Base-by-base conservation (phyloP, 2,797 vertebrate species). In the Malurus splendens region DNA sequence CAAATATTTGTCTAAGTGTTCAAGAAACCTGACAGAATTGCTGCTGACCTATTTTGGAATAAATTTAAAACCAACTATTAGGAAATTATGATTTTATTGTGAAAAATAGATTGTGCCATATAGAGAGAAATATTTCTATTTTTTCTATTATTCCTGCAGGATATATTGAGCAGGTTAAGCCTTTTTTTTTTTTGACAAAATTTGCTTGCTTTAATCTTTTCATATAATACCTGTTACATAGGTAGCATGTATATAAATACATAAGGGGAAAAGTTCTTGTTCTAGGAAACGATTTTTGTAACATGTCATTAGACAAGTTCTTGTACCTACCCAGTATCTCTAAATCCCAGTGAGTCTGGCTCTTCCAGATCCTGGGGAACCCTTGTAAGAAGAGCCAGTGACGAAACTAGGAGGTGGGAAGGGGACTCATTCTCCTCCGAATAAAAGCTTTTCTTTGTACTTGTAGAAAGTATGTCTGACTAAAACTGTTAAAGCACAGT, bases 211-310 rank as follows among this genome's bases (percentile, higher is more conserved):
- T 54, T 41, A 67, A 67, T 12, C 12, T 65, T 85, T 62, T 57
- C 12, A 2, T 67, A 1, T 11, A 48, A 24, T 50, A 56, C 9
- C 13, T 45, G 3, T 82, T 60, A 87, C 0, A 0, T 6, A 33
- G 48, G 38, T 38, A 73, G 19, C 2, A 2, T 13, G 27, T 36
- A 42, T 30, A n/a, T 18, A 64, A 80, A 54, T 36, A 55, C 3
- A 61, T 24, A 44, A 41, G 39, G 6, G 45, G n/a, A 32, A 42
- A 79, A 64, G 28, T 47, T 84, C n/a, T 57, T 86, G 30, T 41
- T 36, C 32, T 52, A 77, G 41, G 44, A 57, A 67, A 67, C 8
- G 2, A 27, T 33, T 82, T 84, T 90, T 89, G 57, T 47, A 77
- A 86, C 39, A 39, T 12, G 10, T 25, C 28, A 20, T 44, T 27